These are phyloP conservation scores for Camarhynchus parvulus DNA, from an alignment of 2,113 vertebrate genomes.

Conservation along the genomic window DNA sequence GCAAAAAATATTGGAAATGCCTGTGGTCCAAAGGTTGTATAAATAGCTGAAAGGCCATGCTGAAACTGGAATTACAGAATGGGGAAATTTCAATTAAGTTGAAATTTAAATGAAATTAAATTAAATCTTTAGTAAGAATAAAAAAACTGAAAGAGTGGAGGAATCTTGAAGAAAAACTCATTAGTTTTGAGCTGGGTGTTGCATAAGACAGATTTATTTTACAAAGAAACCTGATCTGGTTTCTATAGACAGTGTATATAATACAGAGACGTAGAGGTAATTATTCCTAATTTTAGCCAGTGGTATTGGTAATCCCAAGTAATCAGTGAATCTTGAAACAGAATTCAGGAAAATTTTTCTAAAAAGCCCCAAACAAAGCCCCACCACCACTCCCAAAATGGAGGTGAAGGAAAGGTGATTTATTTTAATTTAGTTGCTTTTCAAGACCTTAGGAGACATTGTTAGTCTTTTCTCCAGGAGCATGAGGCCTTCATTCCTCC, in stretches of 20 bases:
- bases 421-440: neutral
- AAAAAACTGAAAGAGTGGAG: neutral
- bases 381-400: neutral
- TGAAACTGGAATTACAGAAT: neutral
- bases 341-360: neutral
- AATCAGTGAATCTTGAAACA: neutral
- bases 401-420: neutral
- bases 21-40: neutral
- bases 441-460: neutral
- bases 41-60: neutral
- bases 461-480: neutral
- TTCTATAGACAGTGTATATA: neutral
- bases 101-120: neutral
- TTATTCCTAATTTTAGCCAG: neutral
- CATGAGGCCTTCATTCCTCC: fast-evolving
- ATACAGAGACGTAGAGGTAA: neutral
- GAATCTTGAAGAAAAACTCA: neutral
- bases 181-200: neutral
- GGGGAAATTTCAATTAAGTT: neutral
- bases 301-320: neutral
- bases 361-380: fast-evolving
- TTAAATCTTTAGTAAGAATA: neutral
- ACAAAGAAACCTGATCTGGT: neutral
- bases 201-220: neutral
- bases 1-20: neutral